A percentile compares a stretch with the other conserved stretches of the same genome.
Evolutionary conservation across 2,113 vertebrate species (phyloP).

Genomic region (Psettodes erumei): DNA sequence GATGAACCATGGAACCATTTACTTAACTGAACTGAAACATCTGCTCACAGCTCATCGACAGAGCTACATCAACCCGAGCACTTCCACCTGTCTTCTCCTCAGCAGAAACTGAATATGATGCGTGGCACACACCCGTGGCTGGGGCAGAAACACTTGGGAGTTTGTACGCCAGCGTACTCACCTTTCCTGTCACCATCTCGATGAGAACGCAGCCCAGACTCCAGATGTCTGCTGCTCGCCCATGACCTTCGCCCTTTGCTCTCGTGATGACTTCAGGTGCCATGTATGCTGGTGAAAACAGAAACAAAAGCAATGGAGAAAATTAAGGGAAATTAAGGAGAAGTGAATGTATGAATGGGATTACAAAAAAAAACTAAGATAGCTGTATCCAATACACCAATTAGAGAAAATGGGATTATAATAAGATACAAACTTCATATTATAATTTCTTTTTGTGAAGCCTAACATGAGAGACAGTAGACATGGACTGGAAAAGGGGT

Average conservation of each 20-base stretch:
- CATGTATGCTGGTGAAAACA: slow-evolving; percentile 90
- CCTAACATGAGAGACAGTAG: neutral
- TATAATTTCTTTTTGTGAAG: neutral
- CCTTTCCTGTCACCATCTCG: slow-evolving; percentile 99
- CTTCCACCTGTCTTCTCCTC: neutral
- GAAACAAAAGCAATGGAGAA: neutral
- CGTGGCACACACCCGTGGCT: neutral
- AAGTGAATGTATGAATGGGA: no score
- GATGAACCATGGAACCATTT: no score
- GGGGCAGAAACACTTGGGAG: no score
- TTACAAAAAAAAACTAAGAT: no score
- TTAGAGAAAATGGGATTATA: neutral
- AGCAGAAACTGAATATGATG: neutral
- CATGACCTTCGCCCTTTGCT: slow-evolving; percentile 97
- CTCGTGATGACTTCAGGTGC: slow-evolving; percentile 99
- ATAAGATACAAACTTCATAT: neutral
- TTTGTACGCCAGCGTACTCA: no score
- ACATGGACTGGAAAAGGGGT: neutral
- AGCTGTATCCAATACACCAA: neutral
- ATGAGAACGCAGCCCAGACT: slow-evolving; percentile 97
- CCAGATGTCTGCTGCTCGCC: slow-evolving; percentile 97
- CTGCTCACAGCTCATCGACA: no score
- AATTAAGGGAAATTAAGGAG: neutral
- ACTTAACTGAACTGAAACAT: no score
- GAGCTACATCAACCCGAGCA: neutral